Evolutionary conservation across 1,140 invertebrate species (phyloP).

Genomic region (Cydia amplana): DNA sequence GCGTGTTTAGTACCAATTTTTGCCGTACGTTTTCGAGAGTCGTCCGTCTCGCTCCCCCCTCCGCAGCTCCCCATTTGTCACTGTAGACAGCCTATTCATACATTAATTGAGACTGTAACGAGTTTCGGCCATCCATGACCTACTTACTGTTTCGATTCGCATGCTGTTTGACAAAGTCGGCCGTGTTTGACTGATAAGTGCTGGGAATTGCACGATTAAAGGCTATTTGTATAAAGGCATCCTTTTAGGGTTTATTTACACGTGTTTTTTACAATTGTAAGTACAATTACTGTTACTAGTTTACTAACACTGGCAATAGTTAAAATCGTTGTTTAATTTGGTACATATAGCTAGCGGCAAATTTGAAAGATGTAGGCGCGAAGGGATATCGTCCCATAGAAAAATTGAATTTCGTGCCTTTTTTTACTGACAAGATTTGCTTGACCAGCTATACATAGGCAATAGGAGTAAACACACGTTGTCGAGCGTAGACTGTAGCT

Average conservation of each 20-base stretch:
- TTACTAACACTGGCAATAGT: too few species aligned
- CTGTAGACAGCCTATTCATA: constrained; percentile 37
- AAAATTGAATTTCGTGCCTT: too few species aligned
- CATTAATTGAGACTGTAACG: constrained; percentile 54
- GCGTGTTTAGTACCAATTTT: neutral
- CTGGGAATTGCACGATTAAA: neutral
- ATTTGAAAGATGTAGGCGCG: too few species aligned
- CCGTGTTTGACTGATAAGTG: constrained; percentile 17
- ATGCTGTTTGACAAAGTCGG: neutral
- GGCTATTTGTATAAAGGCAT: neutral
- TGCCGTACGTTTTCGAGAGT: neutral
- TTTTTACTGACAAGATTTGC: too few species aligned
- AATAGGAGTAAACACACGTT: too few species aligned
- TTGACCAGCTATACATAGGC: too few species aligned
- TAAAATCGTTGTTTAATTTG: too few species aligned
- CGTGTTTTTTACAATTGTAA: too few species aligned
- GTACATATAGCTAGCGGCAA: too few species aligned
- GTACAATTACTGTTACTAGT: too few species aligned
- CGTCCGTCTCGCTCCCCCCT: neutral
- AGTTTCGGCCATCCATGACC: constrained; percentile 58
- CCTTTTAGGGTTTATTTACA: neutral
- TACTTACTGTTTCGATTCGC: constrained; percentile 35
- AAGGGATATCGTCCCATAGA: too few species aligned
- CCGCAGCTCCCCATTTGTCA: neutral
- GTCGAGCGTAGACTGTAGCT: too few species aligned